These are phyloP conservation scores for Nannobrachium achirus DNA, from an alignment of 2,113 vertebrate species.

Conservation along the genomic window DNA sequence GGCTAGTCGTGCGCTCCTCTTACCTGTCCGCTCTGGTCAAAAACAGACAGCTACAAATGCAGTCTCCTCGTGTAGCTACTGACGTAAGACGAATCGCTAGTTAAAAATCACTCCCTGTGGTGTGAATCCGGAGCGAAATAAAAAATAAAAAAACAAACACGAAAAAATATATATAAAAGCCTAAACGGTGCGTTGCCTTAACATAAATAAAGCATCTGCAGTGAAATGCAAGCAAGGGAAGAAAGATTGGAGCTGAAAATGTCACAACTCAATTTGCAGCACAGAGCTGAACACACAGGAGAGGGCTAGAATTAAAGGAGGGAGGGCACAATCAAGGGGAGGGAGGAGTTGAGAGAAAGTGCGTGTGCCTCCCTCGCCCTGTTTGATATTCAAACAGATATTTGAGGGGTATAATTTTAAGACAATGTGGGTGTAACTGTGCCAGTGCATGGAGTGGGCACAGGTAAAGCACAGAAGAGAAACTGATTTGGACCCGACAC, in stretches of 20 bases:
- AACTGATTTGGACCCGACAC: too few relatives aligned
- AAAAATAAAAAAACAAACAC: neutral
- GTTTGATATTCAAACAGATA: neutral
- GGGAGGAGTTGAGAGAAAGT: slow-evolving; percentile 59
- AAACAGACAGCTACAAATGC: neutral
- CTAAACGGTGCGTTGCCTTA: neutral
- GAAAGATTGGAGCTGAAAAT: slow-evolving; percentile 15
- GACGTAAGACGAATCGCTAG: slow-evolving; percentile 19
- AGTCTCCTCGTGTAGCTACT: slow-evolving; percentile 7
- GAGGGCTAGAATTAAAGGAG: slow-evolving; percentile 47
- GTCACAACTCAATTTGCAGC: slow-evolving; percentile 25
- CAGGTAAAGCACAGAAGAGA: too few relatives aligned
- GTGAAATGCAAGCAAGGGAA: slow-evolving; percentile 11
- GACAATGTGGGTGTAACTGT: too few relatives aligned
- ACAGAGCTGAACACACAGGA: slow-evolving; percentile 25
- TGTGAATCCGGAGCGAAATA: neutral
- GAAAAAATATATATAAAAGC: neutral
- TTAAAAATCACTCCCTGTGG: neutral
- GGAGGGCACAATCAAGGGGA: slow-evolving; percentile 42
- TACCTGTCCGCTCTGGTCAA: slow-evolving; percentile 52
- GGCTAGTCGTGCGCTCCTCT: slow-evolving; percentile 46
- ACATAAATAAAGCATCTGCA: slow-evolving; percentile 12
- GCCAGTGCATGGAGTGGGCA: too few relatives aligned
- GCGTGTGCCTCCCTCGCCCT: neutral
- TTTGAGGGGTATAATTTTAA: neutral